Evolutionary conservation across 2,888 invertebrate genomes (phyloP), one percentile per base, ranked within the genome.

Genomic region (Pomacea canaliculata): DNA sequence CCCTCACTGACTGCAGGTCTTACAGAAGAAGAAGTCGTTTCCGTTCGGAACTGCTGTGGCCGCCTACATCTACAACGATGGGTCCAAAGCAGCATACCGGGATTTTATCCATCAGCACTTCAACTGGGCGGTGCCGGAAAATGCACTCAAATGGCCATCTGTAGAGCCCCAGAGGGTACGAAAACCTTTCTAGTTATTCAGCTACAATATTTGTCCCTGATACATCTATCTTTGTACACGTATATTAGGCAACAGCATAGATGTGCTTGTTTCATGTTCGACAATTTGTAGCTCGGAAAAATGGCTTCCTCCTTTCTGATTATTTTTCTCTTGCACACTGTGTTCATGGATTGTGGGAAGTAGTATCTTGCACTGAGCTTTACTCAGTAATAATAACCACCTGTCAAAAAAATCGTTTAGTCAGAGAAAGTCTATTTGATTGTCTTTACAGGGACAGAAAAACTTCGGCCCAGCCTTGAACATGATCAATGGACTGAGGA

Each of bases 31-130:
- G 46, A 78, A 78, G 59, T 66, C 76, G 12, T 78, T 78, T 65
- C 73, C 78, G 18, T 78, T 78, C 63, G 78, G 78, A 9, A 78
- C 76, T 18, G 73, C 71, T 7, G 75, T 79, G 13, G 59, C 49
- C 46, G 49, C 69, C n/a, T 49, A 71, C 63, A 49, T 56, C n/a
- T 79, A 79, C 65, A 23, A 74, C 13, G 56, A 72, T 68, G 67
- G 56, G 19, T 51, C 65, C 23, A 60, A 72, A 46, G 60, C 65
- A 66, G 60, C 70, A 48, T 78, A 76, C 48, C 73, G 68, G n/a
- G 66, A 76, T 67, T 78, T 76, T 56, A 70, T 76, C 62, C 65
- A 72, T 69, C 69, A 80, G 60, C 77, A 77, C 56, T 79, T 79
- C 73, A 79, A 79, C 73, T 79, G 76, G 73, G 76, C 71, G 4